phyloP scores from a whole-genome alignment of 2,113 vertebrate genomes.

The Corynorhinus townsendii region DNA sequence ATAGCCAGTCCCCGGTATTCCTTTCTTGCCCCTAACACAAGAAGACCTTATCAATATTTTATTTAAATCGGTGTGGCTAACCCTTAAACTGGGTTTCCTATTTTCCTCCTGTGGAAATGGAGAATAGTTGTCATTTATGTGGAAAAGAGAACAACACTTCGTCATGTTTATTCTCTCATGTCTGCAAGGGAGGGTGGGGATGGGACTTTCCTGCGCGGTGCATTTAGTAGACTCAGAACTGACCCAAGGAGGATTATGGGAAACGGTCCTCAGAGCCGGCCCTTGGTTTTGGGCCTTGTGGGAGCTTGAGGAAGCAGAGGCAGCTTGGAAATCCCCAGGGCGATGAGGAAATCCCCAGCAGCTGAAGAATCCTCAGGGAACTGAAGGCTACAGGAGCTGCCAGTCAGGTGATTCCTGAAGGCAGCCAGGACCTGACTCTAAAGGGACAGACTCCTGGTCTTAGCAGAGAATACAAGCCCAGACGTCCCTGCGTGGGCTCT shows the following conservation, averaged over 20 bases:
- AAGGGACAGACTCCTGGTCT: background rate
- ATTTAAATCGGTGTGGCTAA: slow-evolving; percentile 6
- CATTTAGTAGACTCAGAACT: slow-evolving; percentile 8
- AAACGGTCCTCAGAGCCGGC: background rate
- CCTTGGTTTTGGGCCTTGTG: slow-evolving; percentile 29
- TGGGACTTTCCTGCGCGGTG: background rate
- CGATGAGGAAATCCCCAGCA: slow-evolving; percentile 40
- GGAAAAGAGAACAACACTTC: slow-evolving; percentile 56
- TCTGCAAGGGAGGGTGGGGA: slow-evolving; percentile 36
- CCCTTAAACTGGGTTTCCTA: slow-evolving; percentile 40
- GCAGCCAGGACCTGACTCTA: background rate
- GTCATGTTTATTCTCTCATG: slow-evolving; percentile 27
- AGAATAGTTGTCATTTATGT: slow-evolving; percentile 39
- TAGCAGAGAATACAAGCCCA: background rate
- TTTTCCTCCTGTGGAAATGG: slow-evolving; percentile 40
- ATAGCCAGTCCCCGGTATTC: too few relatives aligned
- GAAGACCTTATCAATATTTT: background rate
- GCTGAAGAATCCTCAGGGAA: background rate
- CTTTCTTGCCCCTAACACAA: too few relatives aligned
- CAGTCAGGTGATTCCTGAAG: background rate
- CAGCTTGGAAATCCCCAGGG: slow-evolving; percentile 61
- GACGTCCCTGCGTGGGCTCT: background rate
- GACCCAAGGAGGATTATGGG: background rate
- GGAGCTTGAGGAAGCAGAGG: slow-evolving; percentile 6
- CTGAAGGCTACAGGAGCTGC: background rate